Conservation (phyloP, 2,888 invertebrate genomes). For the Bellardia pandia region DNA sequence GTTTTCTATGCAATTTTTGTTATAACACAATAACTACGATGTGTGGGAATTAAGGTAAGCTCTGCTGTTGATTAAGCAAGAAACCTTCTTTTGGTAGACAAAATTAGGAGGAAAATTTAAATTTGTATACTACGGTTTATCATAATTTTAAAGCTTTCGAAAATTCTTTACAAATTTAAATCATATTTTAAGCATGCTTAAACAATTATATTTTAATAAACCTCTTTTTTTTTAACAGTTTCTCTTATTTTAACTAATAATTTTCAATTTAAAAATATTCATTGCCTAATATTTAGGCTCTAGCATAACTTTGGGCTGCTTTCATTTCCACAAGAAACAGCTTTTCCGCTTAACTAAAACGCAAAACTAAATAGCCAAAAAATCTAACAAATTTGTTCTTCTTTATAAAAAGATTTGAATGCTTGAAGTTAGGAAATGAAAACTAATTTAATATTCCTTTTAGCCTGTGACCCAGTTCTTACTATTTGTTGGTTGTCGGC, state of each 20-base stretch:
- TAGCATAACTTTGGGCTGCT: no score
- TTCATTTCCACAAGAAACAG: no score
- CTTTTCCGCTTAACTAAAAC: neutral
- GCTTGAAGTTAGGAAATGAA: neutral
- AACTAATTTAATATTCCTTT: slow-evolving; percentile 43
- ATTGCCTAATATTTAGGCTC: neutral
- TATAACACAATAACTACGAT: neutral
- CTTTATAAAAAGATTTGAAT: slow-evolving; percentile 2
- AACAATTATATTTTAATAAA: neutral
- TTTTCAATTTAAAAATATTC: neutral
- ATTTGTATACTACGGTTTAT: no score
- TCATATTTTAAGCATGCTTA: neutral
- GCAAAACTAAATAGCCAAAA: neutral
- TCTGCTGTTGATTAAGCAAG: no score
- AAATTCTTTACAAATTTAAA: neutral
- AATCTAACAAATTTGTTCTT: neutral
- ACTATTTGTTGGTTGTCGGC: neutral
- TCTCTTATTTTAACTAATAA: neutral
- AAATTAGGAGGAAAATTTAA: no score
- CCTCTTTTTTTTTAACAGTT: neutral
- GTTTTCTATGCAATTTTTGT: neutral
- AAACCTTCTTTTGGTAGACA: no score
- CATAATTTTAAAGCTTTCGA: neutral
- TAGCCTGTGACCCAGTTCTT: slow-evolving; percentile 40
- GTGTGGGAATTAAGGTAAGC: neutral